These are phyloP conservation scores for Anas acuta DNA, from an alignment of 2,797 vertebrate species.

Conservation along the genomic window DNA sequence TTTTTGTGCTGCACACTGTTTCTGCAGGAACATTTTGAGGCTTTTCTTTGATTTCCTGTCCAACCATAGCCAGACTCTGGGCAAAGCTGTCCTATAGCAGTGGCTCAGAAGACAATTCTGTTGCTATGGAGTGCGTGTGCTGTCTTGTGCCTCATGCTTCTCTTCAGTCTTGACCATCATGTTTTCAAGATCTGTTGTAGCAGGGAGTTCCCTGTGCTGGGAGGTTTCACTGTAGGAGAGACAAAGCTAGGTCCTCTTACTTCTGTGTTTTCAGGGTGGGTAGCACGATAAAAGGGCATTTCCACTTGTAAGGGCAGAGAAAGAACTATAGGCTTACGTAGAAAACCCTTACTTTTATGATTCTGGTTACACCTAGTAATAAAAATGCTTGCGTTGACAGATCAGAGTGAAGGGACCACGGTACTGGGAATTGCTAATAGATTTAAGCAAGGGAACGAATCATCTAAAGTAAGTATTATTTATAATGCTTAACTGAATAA, in stretches of 20 bases:
- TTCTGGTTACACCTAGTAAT: not conserved
- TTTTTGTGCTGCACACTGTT: not conserved
- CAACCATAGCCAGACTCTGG: not conserved
- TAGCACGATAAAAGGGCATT: not conserved
- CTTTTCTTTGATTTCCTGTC: not conserved
- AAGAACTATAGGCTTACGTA: not conserved
- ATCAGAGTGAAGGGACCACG: slow-evolving; percentile 96
- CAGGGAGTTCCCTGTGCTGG: not conserved
- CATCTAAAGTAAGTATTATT: slow-evolving; percentile 89
- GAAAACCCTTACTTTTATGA: not conserved
- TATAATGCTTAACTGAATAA: not conserved
- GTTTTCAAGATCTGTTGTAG: not conserved
- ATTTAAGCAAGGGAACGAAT: slow-evolving; percentile 90
- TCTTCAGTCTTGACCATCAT: not conserved
- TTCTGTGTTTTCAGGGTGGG: not conserved
- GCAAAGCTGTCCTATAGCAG: fast-evolving
- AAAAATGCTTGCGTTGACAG: slow-evolving; percentile 77
- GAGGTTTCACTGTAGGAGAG: not conserved
- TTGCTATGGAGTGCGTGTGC: fast-evolving
- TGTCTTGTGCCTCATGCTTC: not conserved
- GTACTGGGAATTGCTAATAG: slow-evolving; percentile 95
- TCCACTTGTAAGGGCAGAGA: not conserved
- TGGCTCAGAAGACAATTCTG: not conserved
- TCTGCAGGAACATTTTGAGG: not conserved
- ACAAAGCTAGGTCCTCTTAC: not conserved